A percentile compares a stretch with the other conserved stretches of the same genome.
Evolutionary conservation across 2,797 vertebrate species (phyloP).

Genomic region (Philypnodon macrostomus): DNA sequence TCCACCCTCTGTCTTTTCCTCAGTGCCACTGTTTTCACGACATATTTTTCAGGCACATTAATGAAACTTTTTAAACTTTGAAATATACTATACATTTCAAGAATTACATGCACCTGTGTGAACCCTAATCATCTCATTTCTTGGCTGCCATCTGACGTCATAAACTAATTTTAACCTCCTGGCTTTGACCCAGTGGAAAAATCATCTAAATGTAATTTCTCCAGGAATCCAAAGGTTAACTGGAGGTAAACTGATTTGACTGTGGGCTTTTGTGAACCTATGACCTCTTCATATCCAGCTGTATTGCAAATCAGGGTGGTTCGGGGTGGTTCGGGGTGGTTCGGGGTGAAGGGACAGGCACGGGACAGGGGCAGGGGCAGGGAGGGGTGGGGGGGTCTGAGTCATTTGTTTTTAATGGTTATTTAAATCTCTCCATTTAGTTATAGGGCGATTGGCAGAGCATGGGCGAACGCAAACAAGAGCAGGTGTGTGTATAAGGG

Average conservation of each 20-base stretch:
- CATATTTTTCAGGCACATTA: no score
- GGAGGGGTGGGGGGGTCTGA: slow-evolving; percentile 46
- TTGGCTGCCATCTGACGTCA: slow-evolving; percentile 49
- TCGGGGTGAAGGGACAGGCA: slow-evolving; percentile 45
- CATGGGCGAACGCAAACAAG: slow-evolving; percentile 7
- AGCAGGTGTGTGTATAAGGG: slow-evolving; percentile 22
- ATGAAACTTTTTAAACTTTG: slow-evolving; percentile 7
- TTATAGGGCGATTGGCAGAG: slow-evolving; percentile 13
- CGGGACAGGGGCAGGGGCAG: slow-evolving; percentile 18
- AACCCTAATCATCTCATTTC: slow-evolving; percentile 36
- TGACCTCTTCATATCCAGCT: slow-evolving; percentile 30
- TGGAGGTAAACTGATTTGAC: slow-evolving; percentile 44
- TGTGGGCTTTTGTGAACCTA: slow-evolving; percentile 41
- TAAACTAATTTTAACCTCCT: slow-evolving; percentile 46
- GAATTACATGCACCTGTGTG: slow-evolving; percentile 2
- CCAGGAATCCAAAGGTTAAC: slow-evolving; percentile 45
- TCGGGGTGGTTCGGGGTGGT: slow-evolving; percentile 51
- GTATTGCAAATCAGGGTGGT: slow-evolving; percentile 32
- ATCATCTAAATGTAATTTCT: slow-evolving; percentile 40
- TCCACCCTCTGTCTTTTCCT: neutral
- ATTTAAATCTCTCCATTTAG: slow-evolving; percentile 38
- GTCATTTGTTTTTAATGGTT: slow-evolving; percentile 56
- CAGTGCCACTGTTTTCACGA: neutral
- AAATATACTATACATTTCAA: slow-evolving; percentile 1
- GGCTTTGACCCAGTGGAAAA: slow-evolving; percentile 38